Conservation (phyloP, 1,140 invertebrate species). For the Artemia franciscana region DNA sequence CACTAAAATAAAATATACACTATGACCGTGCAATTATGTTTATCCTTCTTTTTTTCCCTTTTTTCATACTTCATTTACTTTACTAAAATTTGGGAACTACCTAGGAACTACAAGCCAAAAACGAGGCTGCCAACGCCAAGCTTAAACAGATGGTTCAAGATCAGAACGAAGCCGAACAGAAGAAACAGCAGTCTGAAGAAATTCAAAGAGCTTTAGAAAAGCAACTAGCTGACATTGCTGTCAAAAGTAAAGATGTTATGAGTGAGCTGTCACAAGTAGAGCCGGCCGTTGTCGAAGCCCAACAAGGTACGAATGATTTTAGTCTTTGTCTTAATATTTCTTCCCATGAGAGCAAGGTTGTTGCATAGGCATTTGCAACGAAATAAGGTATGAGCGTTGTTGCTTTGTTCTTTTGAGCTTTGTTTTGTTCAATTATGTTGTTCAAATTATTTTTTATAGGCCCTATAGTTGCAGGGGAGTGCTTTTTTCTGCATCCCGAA, state of each 20-base stretch:
- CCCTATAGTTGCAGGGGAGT: no score
- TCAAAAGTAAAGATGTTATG: slow-evolving; percentile 79
- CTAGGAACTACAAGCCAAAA: slow-evolving; percentile 88
- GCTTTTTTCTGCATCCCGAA: no score
- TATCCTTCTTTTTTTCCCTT: not conserved
- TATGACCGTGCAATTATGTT: no score
- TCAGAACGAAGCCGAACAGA: slow-evolving; percentile 97
- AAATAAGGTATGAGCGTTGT: no score
- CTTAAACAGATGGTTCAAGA: slow-evolving; percentile 97
- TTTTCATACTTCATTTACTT: no score
- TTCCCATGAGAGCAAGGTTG: no score
- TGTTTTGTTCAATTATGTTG: no score
- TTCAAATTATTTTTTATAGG: no score
- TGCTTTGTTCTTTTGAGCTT: no score
- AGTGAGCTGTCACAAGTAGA: slow-evolving; percentile 85
- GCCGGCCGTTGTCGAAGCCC: slow-evolving; percentile 93
- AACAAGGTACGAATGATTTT: slow-evolving; percentile 62
- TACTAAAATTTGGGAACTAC: slow-evolving; percentile 12
- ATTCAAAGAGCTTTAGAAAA: slow-evolving; percentile 74
- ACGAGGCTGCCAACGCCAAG: slow-evolving; percentile 94
- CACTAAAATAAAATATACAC: no score
- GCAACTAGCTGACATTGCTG: slow-evolving; percentile 73
- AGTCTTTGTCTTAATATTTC: no score
- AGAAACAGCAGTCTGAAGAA: slow-evolving; percentile 92
- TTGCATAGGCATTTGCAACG: no score